phyloP scores from a whole-genome alignment of 2,113 vertebrate genomes.

The Lipophrys pholis region DNA sequence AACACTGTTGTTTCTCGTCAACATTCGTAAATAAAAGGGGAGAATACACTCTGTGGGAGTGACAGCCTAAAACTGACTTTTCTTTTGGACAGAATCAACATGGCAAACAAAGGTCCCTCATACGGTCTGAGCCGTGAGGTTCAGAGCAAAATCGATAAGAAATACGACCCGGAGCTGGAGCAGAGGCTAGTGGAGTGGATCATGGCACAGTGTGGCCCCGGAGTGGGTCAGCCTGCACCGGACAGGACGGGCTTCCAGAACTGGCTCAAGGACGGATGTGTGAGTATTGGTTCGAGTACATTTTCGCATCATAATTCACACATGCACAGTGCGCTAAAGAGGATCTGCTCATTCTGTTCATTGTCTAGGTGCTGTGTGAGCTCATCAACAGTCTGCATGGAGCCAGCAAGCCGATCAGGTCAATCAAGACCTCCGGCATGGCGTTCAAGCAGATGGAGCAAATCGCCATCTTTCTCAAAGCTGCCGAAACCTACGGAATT shows the following conservation, averaged over 20 bases:
- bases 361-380: slow-evolving; percentile 87
- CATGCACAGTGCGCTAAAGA: neutral
- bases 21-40: slow-evolving; percentile 36
- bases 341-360: slow-evolving; percentile 1
- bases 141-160: slow-evolving; percentile 95
- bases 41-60: neutral
- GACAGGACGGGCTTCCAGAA: slow-evolving; percentile 92
- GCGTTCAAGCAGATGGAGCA: slow-evolving; percentile 99
- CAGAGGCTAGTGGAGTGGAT: slow-evolving; percentile 93
- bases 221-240: slow-evolving; percentile 78
- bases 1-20: slow-evolving; percentile 33
- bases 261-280: slow-evolving; percentile 96
- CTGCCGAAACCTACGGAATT: slow-evolving; percentile 90
- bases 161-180: slow-evolving; percentile 95
- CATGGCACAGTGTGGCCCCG: slow-evolving; percentile 85
- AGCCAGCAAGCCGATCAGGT: slow-evolving; percentile 86
- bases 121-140: slow-evolving; percentile 86
- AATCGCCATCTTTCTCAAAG: slow-evolving; percentile 93
- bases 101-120: slow-evolving; percentile 79
- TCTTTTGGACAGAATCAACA: slow-evolving; percentile 61
- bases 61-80: slow-evolving; percentile 9
- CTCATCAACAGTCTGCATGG: slow-evolving; percentile 92
- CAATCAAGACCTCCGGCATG: slow-evolving; percentile 87
- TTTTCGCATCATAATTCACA: slow-evolving; percentile 2
- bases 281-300: slow-evolving; percentile 78